Evolutionary conservation across 2,888 invertebrate genomes (phyloP), one percentile per base, ranked within the genome.

Genomic region (Diogma glabrata): DNA sequence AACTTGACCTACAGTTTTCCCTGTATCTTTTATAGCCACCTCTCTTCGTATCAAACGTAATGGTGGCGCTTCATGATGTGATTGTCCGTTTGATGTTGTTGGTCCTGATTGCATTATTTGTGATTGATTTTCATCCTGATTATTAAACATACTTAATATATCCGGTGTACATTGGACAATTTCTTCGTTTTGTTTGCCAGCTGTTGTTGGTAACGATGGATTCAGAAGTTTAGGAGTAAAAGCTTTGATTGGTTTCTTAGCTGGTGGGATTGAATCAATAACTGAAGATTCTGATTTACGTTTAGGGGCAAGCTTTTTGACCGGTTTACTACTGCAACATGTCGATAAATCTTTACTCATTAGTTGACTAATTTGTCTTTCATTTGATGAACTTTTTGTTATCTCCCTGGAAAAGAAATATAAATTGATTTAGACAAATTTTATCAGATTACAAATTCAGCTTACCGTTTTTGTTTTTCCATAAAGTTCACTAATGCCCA

Each of bases 401-500:
- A 46, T 46, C 16, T 24, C 9, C 24, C 24, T 24, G 9, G n/a
- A n/a, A 24, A 24, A 24, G 7, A 24, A 24, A 7, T 7, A 24
- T 24, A 24, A 24, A 24, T 24, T 24, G 9, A 24, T 24, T 24
- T 24, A 24, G 9, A 24, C 6, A 6, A 24, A 24, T 9, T 7
- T 24, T 24, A 7, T 24, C 6, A 24, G 9, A 24, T 7, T 6
- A 24, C 24, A 24, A 7, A 7, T 6, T 24, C 6, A 24, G 24
- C 62, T 60, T 52, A 68, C 68, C 59, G 63, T 36, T 67, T 77
- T 60, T 79, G 79, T 43, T 77, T 69, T 57, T 77, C 75, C 56
- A 81, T 79, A 63, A 79, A 86, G 53, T 83, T 79, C 55, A 81
- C 71, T 8, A 86, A 70, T 33, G 85, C 84, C 76, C 83, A 81